These are phyloP conservation scores for Grammomys surdaster DNA, from an alignment of 2,113 vertebrate genomes.

Conservation along the genomic window DNA sequence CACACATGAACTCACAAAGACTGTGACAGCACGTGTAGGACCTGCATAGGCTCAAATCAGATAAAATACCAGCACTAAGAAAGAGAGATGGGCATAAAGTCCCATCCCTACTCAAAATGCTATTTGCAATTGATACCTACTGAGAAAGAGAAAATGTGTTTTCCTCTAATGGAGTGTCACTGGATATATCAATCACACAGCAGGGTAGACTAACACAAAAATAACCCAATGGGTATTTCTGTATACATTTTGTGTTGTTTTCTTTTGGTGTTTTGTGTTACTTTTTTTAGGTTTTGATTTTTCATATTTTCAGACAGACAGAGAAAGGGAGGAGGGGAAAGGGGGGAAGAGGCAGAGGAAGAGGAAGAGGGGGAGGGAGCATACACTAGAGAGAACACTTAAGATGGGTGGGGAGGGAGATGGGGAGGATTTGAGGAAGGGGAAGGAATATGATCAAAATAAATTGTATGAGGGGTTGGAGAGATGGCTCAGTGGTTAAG, in stretches of 20 bases:
- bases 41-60: not conserved
- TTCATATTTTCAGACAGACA: not conserved
- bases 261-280: not conserved
- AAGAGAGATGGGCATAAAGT: not conserved
- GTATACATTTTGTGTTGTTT: not conserved
- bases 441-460: not conserved
- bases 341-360: too few species aligned
- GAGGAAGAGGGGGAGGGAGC: too few species aligned
- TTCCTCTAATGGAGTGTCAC: not conserved
- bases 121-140: not conserved
- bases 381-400: not conserved
- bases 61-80: not conserved
- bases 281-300: not conserved
- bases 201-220: not conserved
- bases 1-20: not conserved
- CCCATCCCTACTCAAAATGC: not conserved
- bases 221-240: not conserved
- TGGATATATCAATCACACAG: not conserved
- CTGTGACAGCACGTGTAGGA: not conserved
- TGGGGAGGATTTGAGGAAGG: not conserved
- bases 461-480: not conserved
- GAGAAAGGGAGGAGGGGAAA: too few species aligned
- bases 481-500: too few species aligned
- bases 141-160: not conserved
- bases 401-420: not conserved